phyloP scores from a whole-genome alignment of 2,113 vertebrate species.

The Callipepla squamata region DNA sequence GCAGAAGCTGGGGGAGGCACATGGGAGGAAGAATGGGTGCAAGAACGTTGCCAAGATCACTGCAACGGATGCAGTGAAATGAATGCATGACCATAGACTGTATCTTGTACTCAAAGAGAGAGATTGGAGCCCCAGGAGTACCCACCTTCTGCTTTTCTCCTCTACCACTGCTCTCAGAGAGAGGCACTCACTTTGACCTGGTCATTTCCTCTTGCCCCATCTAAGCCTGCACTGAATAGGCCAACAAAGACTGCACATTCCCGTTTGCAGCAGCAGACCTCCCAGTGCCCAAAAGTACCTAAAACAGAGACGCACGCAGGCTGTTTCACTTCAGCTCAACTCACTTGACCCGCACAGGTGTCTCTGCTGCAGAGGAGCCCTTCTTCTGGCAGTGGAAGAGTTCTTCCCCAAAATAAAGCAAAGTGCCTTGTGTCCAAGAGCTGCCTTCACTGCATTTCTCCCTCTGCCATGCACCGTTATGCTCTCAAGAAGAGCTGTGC shows the following conservation, averaged over 20 bases:
- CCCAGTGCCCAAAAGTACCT: background rate
- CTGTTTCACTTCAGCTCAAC: background rate
- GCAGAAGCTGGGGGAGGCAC: background rate
- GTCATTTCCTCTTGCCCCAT: background rate
- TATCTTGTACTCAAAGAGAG: background rate
- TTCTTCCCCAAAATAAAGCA: background rate
- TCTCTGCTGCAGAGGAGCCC: background rate
- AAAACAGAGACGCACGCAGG: background rate
- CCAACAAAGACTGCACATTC: background rate
- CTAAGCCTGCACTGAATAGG: background rate
- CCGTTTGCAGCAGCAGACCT: background rate
- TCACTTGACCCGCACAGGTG: background rate
- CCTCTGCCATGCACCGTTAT: background rate
- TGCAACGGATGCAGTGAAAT: background rate
- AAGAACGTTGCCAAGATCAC: background rate
- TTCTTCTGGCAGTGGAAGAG: background rate
- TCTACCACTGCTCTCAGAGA: background rate
- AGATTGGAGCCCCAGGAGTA: background rate
- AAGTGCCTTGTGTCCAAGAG: background rate
- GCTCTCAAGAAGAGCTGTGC: background rate
- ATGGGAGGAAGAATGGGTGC: constrained; percentile 22
- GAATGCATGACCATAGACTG: too few relatives aligned
- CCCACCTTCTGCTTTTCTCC: background rate
- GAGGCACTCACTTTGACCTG: background rate
- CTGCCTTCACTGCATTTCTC: fast-evolving